These are phyloP conservation scores for Ivindomyrus marchei DNA, from an alignment of 2,113 vertebrate species.

Conservation along the genomic window DNA sequence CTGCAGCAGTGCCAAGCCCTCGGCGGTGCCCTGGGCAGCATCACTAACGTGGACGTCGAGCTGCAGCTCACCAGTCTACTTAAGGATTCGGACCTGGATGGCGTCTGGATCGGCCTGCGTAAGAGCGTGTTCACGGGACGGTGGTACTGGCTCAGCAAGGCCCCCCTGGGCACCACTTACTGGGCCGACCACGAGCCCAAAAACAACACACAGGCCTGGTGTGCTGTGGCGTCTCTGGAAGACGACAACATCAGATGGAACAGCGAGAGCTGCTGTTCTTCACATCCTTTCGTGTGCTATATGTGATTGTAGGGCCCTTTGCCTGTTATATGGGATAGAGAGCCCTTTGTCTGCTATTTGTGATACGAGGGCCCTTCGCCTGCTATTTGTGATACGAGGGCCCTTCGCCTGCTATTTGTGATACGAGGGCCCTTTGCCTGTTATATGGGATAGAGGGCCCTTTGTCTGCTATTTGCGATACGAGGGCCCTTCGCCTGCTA, in stretches of 20 bases:
- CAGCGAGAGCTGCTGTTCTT: conserved; percentile 41
- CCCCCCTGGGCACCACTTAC: neutral
- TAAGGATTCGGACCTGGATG: neutral
- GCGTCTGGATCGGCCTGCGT: conserved; percentile 54
- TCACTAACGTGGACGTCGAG: neutral
- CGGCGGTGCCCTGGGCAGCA: conserved; percentile 18
- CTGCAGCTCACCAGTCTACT: rapidly evolving
- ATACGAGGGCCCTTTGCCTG: too few relatives aligned
- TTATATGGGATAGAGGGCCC: too few relatives aligned
- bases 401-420: neutral
- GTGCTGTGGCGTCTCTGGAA: conserved; percentile 34
- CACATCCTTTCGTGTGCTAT: conserved; percentile 43
- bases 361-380: neutral
- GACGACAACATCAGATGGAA: conserved; percentile 29
- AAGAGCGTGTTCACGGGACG: conserved; percentile 31
- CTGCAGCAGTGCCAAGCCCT: neutral
- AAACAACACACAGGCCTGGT: conserved; percentile 24
- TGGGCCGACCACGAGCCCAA: conserved; percentile 42
- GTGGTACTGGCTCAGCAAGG: conserved; percentile 51
- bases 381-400: neutral
- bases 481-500: neutral
- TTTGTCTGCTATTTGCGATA: neutral
- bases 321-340: neutral
- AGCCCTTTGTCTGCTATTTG: neutral
- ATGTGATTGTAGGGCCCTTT: rapidly evolving